A percentile compares a stretch with the other conserved stretches of the same genome.
These are phyloP conservation scores for Acanthurus tractus DNA, from an alignment of 2,797 vertebrate species.

Conservation along the genomic window DNA sequence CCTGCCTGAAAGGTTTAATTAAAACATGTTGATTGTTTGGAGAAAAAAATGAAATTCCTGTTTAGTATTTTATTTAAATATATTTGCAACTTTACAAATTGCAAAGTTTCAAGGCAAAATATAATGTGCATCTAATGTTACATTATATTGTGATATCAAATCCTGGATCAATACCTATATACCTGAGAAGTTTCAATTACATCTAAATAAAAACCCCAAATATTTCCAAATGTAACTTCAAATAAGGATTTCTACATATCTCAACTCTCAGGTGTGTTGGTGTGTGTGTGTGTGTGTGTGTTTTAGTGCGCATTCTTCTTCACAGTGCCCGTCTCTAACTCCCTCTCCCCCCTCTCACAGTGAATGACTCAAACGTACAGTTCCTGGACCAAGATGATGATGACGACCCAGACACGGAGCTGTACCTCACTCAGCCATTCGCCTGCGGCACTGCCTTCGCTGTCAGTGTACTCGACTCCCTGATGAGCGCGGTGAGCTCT, in stretches of 20 bases:
- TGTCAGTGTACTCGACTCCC: conserved; percentile 96
- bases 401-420: conserved; percentile 97
- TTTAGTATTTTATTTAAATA: conserved; percentile 14
- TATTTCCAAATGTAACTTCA: conserved; percentile 23
- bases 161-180: conserved; percentile 22
- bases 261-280: conserved; percentile 56
- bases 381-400: conserved; percentile 99
- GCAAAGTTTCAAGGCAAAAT: conserved; percentile 34
- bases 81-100: conserved; percentile 23
- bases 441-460: conserved; percentile 97
- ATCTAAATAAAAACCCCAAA: neutral
- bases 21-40: conserved; percentile 39
- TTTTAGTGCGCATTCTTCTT: conserved; percentile 8
- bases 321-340: conserved; percentile 51
- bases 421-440: conserved; percentile 98
- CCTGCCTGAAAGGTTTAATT: neutral
- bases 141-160: conserved; percentile 53
- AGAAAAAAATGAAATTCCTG: conserved; percentile 4
- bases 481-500: conserved; percentile 96
- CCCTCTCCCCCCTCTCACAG: conserved; percentile 85
- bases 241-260: neutral
- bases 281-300: conserved; percentile 25
- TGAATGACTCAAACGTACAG: conserved; percentile 99
- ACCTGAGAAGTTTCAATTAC: conserved; percentile 41
- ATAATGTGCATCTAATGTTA: conserved; percentile 62